A percentile compares a stretch with the other conserved stretches of the same genome.
Conservation (phyloP, 2,797 vertebrate species). For the Miopithecus talapoin region DNA sequence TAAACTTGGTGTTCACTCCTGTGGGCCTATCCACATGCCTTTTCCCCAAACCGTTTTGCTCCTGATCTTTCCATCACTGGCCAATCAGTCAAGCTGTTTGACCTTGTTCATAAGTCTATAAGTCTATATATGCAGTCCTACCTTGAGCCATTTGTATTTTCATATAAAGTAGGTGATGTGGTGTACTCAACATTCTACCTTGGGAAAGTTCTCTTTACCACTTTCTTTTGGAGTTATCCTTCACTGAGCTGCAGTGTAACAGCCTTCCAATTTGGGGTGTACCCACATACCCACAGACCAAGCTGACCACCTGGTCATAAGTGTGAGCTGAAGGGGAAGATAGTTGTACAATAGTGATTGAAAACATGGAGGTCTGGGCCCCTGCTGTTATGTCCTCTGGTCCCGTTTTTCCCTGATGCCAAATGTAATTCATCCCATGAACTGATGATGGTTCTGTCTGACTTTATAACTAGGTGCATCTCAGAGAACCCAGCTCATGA, state of each 20-base stretch:
- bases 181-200: background rate
- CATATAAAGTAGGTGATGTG: background rate
- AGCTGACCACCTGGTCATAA: background rate
- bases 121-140: background rate
- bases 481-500: background rate
- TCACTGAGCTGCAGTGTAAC: background rate
- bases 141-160: background rate
- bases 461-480: too few species aligned
- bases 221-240: background rate
- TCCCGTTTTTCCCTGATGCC: background rate
- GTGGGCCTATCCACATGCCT: fast-evolving
- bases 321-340: background rate
- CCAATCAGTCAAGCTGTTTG: background rate
- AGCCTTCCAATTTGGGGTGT: background rate
- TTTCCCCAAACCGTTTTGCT: background rate
- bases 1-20: background rate
- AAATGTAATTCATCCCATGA: background rate
- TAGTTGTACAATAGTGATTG: background rate
- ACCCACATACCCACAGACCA: background rate
- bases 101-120: background rate
- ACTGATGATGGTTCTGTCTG: background rate
- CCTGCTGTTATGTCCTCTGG: background rate
- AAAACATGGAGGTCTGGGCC: background rate
- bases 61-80: background rate
- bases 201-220: background rate